Conservation (phyloP, 2,113 vertebrate genomes). For the Sturnus vulgaris region DNA sequence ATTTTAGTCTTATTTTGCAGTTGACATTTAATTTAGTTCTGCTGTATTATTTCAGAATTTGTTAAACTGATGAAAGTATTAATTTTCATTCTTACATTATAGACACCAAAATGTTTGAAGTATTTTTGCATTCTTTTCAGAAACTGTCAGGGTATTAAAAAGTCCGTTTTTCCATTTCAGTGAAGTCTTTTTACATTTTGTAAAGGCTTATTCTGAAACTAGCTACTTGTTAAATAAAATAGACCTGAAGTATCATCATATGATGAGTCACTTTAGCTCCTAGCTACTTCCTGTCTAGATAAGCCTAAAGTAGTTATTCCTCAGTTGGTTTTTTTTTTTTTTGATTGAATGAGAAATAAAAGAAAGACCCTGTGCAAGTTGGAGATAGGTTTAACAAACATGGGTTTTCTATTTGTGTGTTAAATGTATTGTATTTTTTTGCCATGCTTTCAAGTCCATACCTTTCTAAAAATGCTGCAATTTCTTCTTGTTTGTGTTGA, state of each 20-base stretch:
- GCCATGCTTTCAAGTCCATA: background rate
- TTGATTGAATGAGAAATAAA: background rate
- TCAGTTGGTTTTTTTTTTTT: background rate
- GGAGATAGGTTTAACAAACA: background rate
- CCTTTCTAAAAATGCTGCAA: background rate
- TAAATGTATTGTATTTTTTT: background rate
- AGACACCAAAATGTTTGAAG: background rate
- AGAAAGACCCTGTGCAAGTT: background rate
- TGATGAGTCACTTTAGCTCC: background rate
- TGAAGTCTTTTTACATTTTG: background rate
- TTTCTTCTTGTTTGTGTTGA: background rate
- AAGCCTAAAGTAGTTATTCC: background rate
- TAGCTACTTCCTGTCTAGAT: background rate
- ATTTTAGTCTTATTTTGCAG: background rate
- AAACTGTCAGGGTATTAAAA: background rate
- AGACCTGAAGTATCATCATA: background rate
- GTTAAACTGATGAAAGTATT: background rate
- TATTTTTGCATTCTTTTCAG: background rate
- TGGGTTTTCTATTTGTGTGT: background rate
- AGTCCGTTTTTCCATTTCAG: background rate
- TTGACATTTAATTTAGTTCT: background rate
- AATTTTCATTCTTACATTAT: background rate
- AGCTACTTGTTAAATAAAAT: background rate
- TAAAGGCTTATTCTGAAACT: background rate
- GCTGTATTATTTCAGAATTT: background rate